These are phyloP conservation scores for Megamerina dolium DNA, from an alignment of 2,888 invertebrate species.

Conservation along the genomic window DNA sequence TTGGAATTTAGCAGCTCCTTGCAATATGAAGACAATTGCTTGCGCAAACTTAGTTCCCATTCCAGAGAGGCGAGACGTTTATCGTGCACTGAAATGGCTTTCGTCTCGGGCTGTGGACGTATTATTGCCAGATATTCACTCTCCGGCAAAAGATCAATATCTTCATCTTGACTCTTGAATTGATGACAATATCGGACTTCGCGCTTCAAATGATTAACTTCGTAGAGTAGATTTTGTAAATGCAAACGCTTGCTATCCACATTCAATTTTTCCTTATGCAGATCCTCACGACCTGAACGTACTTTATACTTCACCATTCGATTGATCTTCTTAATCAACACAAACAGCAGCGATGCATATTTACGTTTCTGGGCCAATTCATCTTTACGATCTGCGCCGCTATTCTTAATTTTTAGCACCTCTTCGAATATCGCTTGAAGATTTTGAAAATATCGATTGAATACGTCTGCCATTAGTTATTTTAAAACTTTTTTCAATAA, in stretches of 20 bases:
- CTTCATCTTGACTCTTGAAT: slow-evolving; percentile 92
- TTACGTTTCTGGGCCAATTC: slow-evolving; percentile 55
- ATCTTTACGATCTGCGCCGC: slow-evolving; percentile 3
- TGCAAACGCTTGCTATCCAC: slow-evolving; percentile 87
- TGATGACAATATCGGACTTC: slow-evolving; percentile 93
- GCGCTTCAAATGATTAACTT: slow-evolving; percentile 86
- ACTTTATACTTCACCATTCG: slow-evolving; percentile 84
- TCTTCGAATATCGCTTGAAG: slow-evolving; percentile 8
- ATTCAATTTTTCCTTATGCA: slow-evolving; percentile 76
- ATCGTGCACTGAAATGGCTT: slow-evolving; percentile 57
- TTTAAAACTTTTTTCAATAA: neutral
- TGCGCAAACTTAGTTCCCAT: slow-evolving; percentile 85
- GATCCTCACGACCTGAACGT: slow-evolving; percentile 71
- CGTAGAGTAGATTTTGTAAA: slow-evolving; percentile 88
- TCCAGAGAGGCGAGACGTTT: slow-evolving; percentile 79
- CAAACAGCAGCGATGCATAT: slow-evolving; percentile 69
- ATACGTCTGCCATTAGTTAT: slow-evolving; percentile 8
- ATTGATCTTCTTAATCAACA: slow-evolving; percentile 84
- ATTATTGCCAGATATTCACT: slow-evolving; percentile 74
- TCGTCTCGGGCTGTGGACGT: slow-evolving; percentile 59
- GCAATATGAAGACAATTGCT: slow-evolving; percentile 71
- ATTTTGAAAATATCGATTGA: slow-evolving; percentile 8
- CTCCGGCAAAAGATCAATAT: slow-evolving; percentile 78
- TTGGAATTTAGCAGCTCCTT: slow-evolving; percentile 70
- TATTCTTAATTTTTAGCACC: slow-evolving; percentile 10